Percentiles rank a stretch among this genome's conserved stretches.
Conservation (phyloP, 2,888 invertebrate species). For the Synanthedon tipuliformis region DNA sequence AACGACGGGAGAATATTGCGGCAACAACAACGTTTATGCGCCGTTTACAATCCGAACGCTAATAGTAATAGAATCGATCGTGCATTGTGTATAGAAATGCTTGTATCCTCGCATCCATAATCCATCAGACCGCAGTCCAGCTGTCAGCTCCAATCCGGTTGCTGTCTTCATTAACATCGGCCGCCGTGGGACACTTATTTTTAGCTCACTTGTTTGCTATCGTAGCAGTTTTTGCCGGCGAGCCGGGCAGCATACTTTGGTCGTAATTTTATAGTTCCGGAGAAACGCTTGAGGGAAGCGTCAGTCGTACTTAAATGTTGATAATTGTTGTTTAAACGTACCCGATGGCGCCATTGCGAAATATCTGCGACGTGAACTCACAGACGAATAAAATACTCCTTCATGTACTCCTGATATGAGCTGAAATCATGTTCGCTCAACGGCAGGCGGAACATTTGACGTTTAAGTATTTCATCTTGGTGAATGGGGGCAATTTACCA, state of each 20-base stretch:
- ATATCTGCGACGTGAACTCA: conserved; percentile 26
- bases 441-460: background rate
- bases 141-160: conserved; percentile 34
- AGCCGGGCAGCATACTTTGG: conserved; percentile 26
- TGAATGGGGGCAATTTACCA: conserved; percentile 33
- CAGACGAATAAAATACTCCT: conserved; percentile 5
- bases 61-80: background rate
- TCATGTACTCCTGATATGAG: background rate
- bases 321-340: conserved; percentile 41
- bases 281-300: conserved; percentile 45
- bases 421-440: conserved; percentile 1
- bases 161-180: conserved; percentile 38
- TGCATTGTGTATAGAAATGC: background rate
- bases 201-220: conserved; percentile 32
- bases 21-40: background rate
- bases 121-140: conserved; percentile 21
- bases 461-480: conserved; percentile 30
- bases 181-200: conserved; percentile 28
- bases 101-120: conserved; percentile 11
- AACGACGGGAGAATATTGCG: background rate
- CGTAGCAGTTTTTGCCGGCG: conserved; percentile 33
- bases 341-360: conserved; percentile 41
- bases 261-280: conserved; percentile 57
- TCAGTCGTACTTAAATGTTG: conserved; percentile 31
- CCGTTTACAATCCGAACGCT: background rate